Conservation (phyloP, 2,113 vertebrate genomes). For the Aegypius monachus region DNA sequence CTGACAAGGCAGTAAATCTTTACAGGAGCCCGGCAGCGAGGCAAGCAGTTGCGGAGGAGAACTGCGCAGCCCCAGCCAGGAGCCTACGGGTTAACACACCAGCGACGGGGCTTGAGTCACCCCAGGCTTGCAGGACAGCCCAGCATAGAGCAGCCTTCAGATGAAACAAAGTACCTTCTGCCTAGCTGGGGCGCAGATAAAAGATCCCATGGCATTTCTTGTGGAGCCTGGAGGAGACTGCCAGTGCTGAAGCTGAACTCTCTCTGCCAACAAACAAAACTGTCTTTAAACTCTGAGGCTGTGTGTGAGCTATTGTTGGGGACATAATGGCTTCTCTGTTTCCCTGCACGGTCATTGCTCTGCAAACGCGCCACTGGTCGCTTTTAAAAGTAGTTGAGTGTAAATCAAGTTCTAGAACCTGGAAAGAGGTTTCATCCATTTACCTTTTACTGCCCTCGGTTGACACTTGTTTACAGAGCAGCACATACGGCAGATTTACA, state of each 20-base stretch:
- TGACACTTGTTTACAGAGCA: slow-evolving; percentile 7
- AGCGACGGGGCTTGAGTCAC: accelerated
- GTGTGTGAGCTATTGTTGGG: slow-evolving; percentile 58
- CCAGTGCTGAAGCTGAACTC: slow-evolving; percentile 47
- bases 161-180: slow-evolving; percentile 49
- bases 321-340: slow-evolving; percentile 60
- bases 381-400: slow-evolving; percentile 5
- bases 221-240: slow-evolving; percentile 42
- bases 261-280: slow-evolving; percentile 47
- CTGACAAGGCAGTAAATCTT: background rate
- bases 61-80: background rate
- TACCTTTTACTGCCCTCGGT: background rate
- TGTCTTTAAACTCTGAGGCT: slow-evolving; percentile 49
- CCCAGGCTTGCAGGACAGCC: background rate
- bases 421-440: slow-evolving; percentile 6
- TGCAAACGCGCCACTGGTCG: slow-evolving; percentile 10
- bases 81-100: background rate
- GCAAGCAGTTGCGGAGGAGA: background rate
- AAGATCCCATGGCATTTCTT: slow-evolving; percentile 42
- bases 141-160: slow-evolving; percentile 40
- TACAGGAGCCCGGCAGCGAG: background rate
- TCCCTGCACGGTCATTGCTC: slow-evolving; percentile 17
- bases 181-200: slow-evolving; percentile 13
- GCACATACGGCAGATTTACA: background rate
- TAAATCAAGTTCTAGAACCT: slow-evolving; percentile 41